Evolutionary conservation across 2,113 vertebrate genomes (phyloP), one percentile per base, ranked within the genome.

Genomic region (Delphinapterus leucas): DNA sequence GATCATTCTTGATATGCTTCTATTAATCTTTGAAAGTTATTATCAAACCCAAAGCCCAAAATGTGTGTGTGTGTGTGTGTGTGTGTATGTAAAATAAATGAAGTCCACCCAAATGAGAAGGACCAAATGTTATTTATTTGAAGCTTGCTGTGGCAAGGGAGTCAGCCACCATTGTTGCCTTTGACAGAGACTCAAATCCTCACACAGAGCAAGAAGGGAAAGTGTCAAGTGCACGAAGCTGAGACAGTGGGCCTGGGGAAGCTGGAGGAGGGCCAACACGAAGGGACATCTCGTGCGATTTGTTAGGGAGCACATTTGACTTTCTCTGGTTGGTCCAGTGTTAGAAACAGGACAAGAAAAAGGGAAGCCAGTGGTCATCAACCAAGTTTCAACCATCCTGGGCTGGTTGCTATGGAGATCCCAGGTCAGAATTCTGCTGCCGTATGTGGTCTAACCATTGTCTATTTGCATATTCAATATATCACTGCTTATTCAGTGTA

Each of bases 151-250:
- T 15, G n/a, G 25, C 65, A 44, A 33, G 21, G 5, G 26, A 86
- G 20, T 10, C 47, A 23, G 25, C 23, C 33, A 14, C 33, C 38
- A 12, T 2, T 28, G 18, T 76, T 49, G 17, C 3, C 28, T 70
- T 60, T 17, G 7, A 21, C 13, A 23, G 76, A 53, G 17, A 77
- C 47, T 53, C 74, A 49, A 53, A 53, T 7, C 28, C 26, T 53
- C 28, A 21, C 11, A 33, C 14, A 77, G 44, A 33, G 33, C 74
- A 53, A 79, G 36, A 18, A 20, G 13, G 11, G 26, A 38, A 33
- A 25, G 8, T 1, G 5, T 31, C 4, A 10, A 31, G 0, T 6
- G 58, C 8, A 3, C 31, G 6, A 18, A 10, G 44, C 0, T 6
- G 6, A 82, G 79, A 53, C 25, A 13, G 10, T 25, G 28, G 20